phyloP scores from a whole-genome alignment of 1,140 invertebrate genomes.

The Xylocopa sonorina region DNA sequence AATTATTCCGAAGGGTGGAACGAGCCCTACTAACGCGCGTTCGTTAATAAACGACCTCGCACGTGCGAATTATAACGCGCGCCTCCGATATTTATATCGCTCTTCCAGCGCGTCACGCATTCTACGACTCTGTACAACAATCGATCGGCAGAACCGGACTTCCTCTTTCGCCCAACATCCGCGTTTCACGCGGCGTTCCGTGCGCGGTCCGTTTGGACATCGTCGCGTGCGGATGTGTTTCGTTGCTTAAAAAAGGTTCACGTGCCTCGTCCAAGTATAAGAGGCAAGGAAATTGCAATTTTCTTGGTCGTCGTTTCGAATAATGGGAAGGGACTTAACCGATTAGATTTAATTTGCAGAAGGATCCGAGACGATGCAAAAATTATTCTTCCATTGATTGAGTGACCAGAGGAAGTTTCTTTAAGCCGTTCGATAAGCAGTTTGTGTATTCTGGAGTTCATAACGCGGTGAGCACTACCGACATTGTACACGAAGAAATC shows the following conservation, averaged over 20 bases:
- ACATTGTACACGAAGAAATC: constrained; percentile 29
- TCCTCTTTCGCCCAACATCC: too few relatives aligned
- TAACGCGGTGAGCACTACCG: neutral
- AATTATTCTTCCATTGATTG: too few relatives aligned
- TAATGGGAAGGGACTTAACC: too few relatives aligned
- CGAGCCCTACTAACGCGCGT: neutral
- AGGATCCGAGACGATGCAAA: too few relatives aligned
- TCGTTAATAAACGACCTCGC: constrained; percentile 2
- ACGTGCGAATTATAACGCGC: constrained; percentile 1
- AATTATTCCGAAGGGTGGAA: constrained; percentile 27
- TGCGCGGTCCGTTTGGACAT: neutral
- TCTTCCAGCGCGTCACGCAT: constrained; percentile 23
- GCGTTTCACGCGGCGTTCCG: neutral
- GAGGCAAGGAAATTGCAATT: neutral
- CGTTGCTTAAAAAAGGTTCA: neutral
- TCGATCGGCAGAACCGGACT: constrained; percentile 1
- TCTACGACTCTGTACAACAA: neutral
- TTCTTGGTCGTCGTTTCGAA: neutral
- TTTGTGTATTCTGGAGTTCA: neutral
- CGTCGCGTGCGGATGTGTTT: neutral
- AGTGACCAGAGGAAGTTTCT: neutral
- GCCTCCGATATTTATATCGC: constrained; percentile 45
- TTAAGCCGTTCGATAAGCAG: neutral
- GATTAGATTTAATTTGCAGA: too few relatives aligned
- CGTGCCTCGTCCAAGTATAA: neutral